These are phyloP conservation scores for Norana najaformis DNA, from an alignment of 2,888 invertebrate species.

Conservation along the genomic window DNA sequence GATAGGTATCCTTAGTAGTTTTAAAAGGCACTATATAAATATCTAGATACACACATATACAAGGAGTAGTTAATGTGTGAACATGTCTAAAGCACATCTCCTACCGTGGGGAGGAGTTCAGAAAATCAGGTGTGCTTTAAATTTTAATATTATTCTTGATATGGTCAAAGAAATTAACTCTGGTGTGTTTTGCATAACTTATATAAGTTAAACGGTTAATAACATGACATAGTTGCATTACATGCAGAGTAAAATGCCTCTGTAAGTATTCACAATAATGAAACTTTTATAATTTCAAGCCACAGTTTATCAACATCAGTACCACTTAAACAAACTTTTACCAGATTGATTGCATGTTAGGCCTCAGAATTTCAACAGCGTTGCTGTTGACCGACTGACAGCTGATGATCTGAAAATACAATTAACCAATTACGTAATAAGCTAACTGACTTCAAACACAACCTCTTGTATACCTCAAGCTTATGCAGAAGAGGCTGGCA, in stretches of 20 bases:
- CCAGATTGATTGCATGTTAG: constrained; percentile 74
- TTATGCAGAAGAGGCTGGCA: not conserved
- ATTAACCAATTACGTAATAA: not conserved
- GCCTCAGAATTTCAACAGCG: constrained; percentile 75
- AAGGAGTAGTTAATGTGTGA: not conserved
- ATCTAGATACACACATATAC: not conserved
- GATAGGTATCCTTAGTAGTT: not conserved
- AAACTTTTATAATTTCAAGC: not conserved
- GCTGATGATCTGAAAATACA: constrained; percentile 72
- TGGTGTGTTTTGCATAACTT: not conserved
- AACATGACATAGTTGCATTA: too few relatives aligned
- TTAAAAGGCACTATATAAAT: not conserved
- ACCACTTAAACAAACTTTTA: constrained; percentile 44
- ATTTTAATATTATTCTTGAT: constrained; percentile 13
- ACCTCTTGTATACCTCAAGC: too few relatives aligned
- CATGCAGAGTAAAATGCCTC: not conserved
- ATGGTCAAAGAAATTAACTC: not conserved
- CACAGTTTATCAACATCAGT: not conserved
- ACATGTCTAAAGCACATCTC: not conserved
- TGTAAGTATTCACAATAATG: not conserved
- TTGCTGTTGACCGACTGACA: constrained; percentile 77
- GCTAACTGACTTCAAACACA: not conserved
- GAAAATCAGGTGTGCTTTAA: not conserved
- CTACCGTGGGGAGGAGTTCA: too few relatives aligned
- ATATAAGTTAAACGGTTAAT: not conserved